Conservation (phyloP, 2,797 vertebrate species). For the Borostomias antarcticus region DNA sequence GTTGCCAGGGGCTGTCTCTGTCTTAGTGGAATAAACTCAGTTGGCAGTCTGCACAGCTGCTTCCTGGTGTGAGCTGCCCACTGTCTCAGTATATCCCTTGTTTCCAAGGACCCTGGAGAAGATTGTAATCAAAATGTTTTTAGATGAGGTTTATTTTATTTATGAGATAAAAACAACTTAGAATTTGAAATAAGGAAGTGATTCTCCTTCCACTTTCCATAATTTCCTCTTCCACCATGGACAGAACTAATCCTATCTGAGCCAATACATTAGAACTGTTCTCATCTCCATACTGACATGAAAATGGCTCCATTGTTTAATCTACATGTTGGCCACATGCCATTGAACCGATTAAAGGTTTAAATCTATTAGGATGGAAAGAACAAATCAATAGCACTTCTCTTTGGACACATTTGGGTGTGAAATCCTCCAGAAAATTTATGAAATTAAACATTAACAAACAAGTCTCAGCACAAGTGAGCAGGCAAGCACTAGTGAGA, state of each 20-base stretch:
- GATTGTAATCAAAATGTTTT: neutral
- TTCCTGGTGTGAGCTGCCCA: neutral
- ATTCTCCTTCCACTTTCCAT: neutral
- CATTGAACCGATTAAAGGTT: conserved; percentile 71
- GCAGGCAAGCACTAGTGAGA: conserved; percentile 26
- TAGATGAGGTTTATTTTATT: neutral
- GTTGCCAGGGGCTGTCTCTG: conserved; percentile 45
- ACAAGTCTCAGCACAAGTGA: conserved; percentile 24
- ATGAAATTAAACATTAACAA: conserved; percentile 46
- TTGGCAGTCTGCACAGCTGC: conserved; percentile 29
- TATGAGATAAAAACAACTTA: neutral
- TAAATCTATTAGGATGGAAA: conserved; percentile 56
- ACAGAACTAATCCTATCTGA: conserved; percentile 46
- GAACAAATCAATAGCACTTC: conserved; percentile 63
- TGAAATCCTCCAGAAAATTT: conserved; percentile 55
- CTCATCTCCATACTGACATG: conserved; percentile 65
- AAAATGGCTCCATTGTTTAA: conserved; percentile 61
- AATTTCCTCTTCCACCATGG: conserved; percentile 15
- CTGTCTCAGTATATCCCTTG: neutral
- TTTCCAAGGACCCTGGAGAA: neutral
- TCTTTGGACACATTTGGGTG: conserved; percentile 51
- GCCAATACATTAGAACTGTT: conserved; percentile 39
- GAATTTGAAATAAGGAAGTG: neutral
- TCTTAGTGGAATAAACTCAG: conserved; percentile 17
- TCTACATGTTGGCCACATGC: conserved; percentile 65